These are phyloP conservation scores for Ylistrum balloti DNA, from an alignment of 1,140 invertebrate species.

Conservation along the genomic window DNA sequence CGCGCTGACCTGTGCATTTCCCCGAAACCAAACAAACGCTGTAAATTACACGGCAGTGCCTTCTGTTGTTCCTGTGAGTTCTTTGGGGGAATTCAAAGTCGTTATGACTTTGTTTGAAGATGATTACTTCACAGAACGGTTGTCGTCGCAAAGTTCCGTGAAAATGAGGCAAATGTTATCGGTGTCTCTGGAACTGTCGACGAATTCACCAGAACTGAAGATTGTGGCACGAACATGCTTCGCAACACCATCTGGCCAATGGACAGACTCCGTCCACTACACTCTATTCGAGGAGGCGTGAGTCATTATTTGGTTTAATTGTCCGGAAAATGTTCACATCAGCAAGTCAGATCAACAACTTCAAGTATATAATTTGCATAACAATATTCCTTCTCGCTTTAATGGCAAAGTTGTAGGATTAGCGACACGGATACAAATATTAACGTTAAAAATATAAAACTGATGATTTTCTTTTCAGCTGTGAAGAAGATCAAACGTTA, in stretches of 20 bases:
- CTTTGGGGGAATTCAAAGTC: not conserved
- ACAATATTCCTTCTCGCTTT: too few relatives aligned
- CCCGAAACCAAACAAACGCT: not conserved
- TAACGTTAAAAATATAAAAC: too few relatives aligned
- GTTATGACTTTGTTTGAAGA: not conserved
- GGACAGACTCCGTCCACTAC: not conserved
- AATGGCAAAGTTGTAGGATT: too few relatives aligned
- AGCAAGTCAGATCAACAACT: too few relatives aligned
- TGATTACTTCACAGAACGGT: constrained; percentile 46
- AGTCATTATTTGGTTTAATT: too few relatives aligned
- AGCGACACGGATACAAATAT: too few relatives aligned
- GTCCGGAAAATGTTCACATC: too few relatives aligned
- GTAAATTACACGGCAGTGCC: not conserved
- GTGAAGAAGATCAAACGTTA: constrained; percentile 67
- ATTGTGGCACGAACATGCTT: not conserved
- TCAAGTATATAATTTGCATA: too few relatives aligned
- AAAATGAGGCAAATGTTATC: not conserved
- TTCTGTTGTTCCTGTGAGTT: not conserved
- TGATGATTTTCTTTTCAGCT: constrained; percentile 63
- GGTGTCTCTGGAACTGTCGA: not conserved
- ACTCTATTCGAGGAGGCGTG: not conserved
- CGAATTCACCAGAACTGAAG: not conserved
- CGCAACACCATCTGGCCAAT: not conserved
- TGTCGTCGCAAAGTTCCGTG: not conserved
- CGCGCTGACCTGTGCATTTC: not conserved